phyloP scores from a whole-genome alignment of 1,140 invertebrate species.

The Drosophila tsacasi region DNA sequence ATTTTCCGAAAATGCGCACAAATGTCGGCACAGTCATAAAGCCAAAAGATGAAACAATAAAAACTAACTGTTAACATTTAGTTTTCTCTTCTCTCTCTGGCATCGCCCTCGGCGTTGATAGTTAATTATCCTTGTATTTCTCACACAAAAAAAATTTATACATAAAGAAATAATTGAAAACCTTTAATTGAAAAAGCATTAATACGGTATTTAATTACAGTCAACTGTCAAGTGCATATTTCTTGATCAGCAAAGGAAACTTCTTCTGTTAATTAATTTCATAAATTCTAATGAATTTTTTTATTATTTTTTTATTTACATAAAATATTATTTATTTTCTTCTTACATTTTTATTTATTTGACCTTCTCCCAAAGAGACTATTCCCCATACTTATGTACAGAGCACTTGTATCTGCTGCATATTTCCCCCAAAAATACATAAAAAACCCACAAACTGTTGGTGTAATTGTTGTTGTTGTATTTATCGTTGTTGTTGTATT shows the following conservation, averaged over 20 bases:
- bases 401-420: conserved; percentile 26
- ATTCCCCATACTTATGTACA: neutral
- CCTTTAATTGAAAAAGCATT: conserved; percentile 15
- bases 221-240: neutral
- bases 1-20: conserved; percentile 48
- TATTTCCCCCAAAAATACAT: conserved; percentile 25
- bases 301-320: no score
- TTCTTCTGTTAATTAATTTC: neutral
- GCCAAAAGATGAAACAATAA: conserved; percentile 65
- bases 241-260: no score
- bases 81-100: conserved; percentile 26
- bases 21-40: conserved; percentile 68
- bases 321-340: neutral
- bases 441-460: conserved; percentile 12
- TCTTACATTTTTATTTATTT: neutral
- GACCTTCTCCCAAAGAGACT: neutral
- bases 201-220: neutral
- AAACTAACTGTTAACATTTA: conserved; percentile 72
- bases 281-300: no score
- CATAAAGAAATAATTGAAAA: neutral
- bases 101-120: conserved; percentile 6
- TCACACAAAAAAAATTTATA: neutral
- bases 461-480: neutral
- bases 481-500: neutral
- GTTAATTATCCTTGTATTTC: conserved; percentile 13